phyloP scores from a whole-genome alignment of 1,140 invertebrate genomes.

The Lucilia sericata region DNA sequence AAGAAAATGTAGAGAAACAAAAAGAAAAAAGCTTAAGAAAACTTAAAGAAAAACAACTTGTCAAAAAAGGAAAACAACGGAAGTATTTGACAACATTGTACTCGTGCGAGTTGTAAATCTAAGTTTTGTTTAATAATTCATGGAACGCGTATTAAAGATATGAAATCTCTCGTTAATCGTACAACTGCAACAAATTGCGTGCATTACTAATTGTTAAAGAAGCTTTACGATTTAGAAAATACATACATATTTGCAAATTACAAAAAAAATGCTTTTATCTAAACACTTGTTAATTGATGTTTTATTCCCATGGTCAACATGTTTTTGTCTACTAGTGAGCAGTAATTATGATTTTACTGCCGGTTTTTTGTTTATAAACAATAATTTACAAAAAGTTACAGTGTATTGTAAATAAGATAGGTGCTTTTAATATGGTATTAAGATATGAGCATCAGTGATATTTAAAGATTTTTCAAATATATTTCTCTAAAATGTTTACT shows the following conservation, averaged over 20 bases:
- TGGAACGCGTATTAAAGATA: no score
- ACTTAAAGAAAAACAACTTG: slow-evolving; percentile 11
- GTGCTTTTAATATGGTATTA: no score
- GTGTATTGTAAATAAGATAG: no score
- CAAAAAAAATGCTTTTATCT: no score
- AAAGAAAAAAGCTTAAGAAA: neutral
- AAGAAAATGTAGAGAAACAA: neutral
- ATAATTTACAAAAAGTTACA: no score
- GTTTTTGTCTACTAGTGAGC: neutral
- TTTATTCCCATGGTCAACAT: slow-evolving; percentile 31
- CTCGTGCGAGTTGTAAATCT: no score
- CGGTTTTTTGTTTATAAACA: neutral
- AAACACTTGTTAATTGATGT: neutral
- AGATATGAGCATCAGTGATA: no score
- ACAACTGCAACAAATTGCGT: slow-evolving; percentile 26
- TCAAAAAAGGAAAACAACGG: slow-evolving; percentile 21
- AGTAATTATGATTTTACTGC: neutral
- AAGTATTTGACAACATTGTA: slow-evolving; percentile 19
- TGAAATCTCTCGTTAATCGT: neutral
- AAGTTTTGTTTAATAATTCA: no score
- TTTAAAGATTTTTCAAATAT: no score
- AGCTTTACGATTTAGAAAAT: neutral
- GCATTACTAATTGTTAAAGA: slow-evolving; percentile 7
- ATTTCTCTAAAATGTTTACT: neutral
- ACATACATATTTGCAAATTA: neutral